phyloP scores from a whole-genome alignment of 2,113 vertebrate genomes.

The Marmota monax region DNA sequence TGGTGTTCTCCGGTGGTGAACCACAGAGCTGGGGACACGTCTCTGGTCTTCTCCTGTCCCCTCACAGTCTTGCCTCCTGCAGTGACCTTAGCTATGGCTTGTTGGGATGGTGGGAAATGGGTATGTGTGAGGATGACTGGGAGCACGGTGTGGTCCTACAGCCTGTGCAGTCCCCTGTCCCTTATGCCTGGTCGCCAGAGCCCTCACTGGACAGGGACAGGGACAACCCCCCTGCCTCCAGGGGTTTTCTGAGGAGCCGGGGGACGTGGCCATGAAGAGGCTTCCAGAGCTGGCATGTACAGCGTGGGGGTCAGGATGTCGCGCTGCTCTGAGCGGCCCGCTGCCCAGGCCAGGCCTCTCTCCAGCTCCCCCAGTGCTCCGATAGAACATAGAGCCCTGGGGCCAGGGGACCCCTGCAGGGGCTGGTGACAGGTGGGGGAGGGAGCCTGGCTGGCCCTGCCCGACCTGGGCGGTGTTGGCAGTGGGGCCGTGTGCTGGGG shows the following conservation, averaged over 20 bases:
- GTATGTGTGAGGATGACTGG: not conserved
- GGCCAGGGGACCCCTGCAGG: not conserved
- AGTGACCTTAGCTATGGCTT: not conserved
- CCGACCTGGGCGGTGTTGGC: not conserved
- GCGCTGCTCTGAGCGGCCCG: not conserved
- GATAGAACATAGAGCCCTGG: rapidly evolving
- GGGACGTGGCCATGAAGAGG: not conserved
- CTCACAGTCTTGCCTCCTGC: not conserved
- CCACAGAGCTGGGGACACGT: not conserved
- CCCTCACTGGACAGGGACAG: not conserved
- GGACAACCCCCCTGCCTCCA: not conserved
- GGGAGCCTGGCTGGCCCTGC: too few species aligned
- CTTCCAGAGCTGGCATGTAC: not conserved
- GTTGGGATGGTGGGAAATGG: rapidly evolving
- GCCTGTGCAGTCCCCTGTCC: rapidly evolving
- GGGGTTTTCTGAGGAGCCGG: rapidly evolving
- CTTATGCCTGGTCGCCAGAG: not conserved
- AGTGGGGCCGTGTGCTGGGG: not conserved
- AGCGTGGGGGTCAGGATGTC: rapidly evolving
- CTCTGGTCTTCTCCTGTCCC: not conserved
- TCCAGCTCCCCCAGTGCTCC: not conserved
- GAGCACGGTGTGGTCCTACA: rapidly evolving
- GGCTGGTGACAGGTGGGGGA: not conserved
- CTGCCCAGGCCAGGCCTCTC: not conserved
- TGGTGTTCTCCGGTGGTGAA: rapidly evolving